Base-by-base conservation (phyloP, 2,113 vertebrate species). In the Pteruthius melanotis region DNA sequence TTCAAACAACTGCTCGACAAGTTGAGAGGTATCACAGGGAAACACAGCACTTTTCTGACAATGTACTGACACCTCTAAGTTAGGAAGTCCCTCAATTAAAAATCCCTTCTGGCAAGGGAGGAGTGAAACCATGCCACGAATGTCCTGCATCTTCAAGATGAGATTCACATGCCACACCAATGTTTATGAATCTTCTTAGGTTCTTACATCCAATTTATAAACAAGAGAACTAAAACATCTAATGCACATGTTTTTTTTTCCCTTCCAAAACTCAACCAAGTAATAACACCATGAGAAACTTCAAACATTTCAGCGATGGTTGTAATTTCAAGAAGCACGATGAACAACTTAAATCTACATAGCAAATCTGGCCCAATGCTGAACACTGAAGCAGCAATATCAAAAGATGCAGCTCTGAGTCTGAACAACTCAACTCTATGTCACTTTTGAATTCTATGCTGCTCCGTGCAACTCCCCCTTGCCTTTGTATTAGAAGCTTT, bases 111-210 rank as follows among this genome's bases (percentile, higher is more conserved):
- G 45, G 5, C 28, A 77, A 81, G 5, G 4, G 37, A n/a, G 52
- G 27, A 80, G 5, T 5, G 10, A 83, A 31, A 42, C 21, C 31
- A 35, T 11, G 13, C 4, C 27, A 21, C 2, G 1, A 6, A n/a
- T 7, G 10, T 50, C 35, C 44, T 42, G 10, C 45, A 42, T 39
- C 57, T 94, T 60, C 0, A 0, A 74, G 33, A 75, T 1, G 2
- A 52, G n/a, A 92, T 15, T 45, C 2, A 0, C 6, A 10, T 16
- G 15, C 16, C n/a, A 85, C 31, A 49, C 5, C 44, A 74, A 50
- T 1, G 1, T 21, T 85, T 49, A 5, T 5, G 79, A 10, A 21
- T 75, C 49, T 35, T 65, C 22, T 44, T 53, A 54, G 9, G 7
- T 45, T 53, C 39, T 75, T 26, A 6, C 3, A 33, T 16, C 19